Evolutionary conservation across 2,113 vertebrate species (phyloP).

Genomic region (Microtus pennsylvanicus): DNA sequence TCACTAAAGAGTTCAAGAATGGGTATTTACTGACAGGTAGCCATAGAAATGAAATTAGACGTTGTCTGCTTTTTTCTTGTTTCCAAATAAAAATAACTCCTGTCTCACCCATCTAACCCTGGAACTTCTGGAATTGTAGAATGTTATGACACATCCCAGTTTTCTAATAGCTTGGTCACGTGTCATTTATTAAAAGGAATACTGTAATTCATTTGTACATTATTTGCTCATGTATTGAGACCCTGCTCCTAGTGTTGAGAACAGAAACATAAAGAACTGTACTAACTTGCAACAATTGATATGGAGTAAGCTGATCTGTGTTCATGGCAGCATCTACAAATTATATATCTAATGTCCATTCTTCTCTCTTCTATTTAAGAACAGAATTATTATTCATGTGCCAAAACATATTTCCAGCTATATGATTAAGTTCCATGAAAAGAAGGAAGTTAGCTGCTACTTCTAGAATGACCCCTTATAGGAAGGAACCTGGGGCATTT

Average conservation of each 20-base stretch:
- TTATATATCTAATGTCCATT: background rate
- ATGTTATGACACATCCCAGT: background rate
- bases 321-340: background rate
- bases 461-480: background rate
- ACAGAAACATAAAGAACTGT: conserved; percentile 19
- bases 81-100: background rate
- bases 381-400: background rate
- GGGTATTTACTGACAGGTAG: background rate
- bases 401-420: background rate
- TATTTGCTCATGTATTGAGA: conserved; percentile 6
- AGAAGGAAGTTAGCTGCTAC: background rate
- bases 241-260: background rate
- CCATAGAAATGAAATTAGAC: background rate
- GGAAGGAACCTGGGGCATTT: background rate
- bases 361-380: background rate
- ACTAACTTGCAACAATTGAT: background rate
- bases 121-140: background rate
- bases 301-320: background rate
- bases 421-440: background rate
- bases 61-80: background rate
- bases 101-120: background rate
- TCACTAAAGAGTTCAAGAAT: background rate
- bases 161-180: conserved; percentile 11
- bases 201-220: conserved; percentile 44
- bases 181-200: conserved; percentile 10